phyloP scores from a whole-genome alignment of 2,888 invertebrate genomes.

The Leptinotarsa peninsularis region DNA sequence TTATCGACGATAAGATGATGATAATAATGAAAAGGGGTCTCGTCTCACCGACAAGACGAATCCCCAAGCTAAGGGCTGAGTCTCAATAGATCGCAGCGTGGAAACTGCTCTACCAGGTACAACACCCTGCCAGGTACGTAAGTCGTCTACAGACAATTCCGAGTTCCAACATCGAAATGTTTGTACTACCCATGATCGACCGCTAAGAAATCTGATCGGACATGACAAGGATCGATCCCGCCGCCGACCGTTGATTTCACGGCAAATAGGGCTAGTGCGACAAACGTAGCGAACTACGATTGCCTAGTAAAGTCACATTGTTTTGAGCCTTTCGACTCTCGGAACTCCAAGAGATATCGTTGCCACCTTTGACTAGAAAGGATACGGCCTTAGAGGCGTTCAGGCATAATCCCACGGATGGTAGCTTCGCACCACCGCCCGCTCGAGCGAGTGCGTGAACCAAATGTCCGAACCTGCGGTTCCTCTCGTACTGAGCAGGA shows the following conservation, averaged over 20 bases:
- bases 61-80: conserved; percentile 67
- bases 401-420: conserved; percentile 66
- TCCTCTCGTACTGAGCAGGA: no score
- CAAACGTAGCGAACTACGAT: conserved; percentile 56
- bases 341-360: conserved; percentile 48
- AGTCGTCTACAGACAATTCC: conserved; percentile 74
- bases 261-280: conserved; percentile 64
- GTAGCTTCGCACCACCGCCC: no score
- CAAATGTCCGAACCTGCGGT: no score
- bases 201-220: conserved; percentile 50
- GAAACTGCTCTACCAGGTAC: conserved; percentile 72
- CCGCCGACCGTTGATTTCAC: conserved; percentile 28
- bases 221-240: no score
- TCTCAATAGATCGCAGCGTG: conserved; percentile 74
- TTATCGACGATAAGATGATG: not conserved
- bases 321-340: no score
- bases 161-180: conserved; percentile 61
- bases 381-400: conserved; percentile 55
- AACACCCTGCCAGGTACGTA: conserved; percentile 73
- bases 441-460: no score
- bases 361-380: conserved; percentile 60
- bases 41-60: conserved; percentile 48
- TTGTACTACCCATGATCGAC: conserved; percentile 58
- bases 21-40: conserved; percentile 31
- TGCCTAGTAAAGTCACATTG: no score